These are phyloP conservation scores for Dinomys branickii DNA, from an alignment of 2,113 vertebrate species.

Conservation along the genomic window DNA sequence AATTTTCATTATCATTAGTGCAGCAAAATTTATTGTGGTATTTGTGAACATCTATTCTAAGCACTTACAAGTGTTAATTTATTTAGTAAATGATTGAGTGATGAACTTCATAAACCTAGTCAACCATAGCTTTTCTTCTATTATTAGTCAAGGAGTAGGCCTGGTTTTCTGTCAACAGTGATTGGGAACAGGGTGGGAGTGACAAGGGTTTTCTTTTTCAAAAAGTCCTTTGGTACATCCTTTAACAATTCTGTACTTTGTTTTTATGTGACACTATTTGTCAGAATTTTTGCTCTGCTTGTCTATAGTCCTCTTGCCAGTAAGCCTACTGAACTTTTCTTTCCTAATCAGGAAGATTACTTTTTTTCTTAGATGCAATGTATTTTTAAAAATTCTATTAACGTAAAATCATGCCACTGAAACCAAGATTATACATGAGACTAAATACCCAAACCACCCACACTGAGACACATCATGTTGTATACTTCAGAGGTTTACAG, in stretches of 20 bases:
- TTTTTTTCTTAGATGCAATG: constrained; percentile 28
- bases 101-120: background rate
- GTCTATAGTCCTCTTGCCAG: background rate
- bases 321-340: background rate
- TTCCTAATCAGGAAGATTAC: background rate
- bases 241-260: background rate
- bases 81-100: background rate
- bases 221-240: background rate
- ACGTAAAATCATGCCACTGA: background rate
- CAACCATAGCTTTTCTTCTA: background rate
- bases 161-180: constrained; percentile 6
- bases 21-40: background rate
- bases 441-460: background rate
- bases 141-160: background rate
- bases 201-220: background rate
- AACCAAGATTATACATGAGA: background rate
- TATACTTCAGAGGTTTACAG: background rate
- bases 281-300: constrained; percentile 1
- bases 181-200: background rate
- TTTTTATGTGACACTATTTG: constrained; percentile 3
- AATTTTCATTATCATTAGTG: constrained; percentile 2
- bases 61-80: background rate
- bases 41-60: constrained; percentile 10
- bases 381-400: background rate
- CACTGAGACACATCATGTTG: background rate